These are phyloP conservation scores for Centropyge bicolor DNA, from an alignment of 2,797 vertebrate species.

Conservation along the genomic window DNA sequence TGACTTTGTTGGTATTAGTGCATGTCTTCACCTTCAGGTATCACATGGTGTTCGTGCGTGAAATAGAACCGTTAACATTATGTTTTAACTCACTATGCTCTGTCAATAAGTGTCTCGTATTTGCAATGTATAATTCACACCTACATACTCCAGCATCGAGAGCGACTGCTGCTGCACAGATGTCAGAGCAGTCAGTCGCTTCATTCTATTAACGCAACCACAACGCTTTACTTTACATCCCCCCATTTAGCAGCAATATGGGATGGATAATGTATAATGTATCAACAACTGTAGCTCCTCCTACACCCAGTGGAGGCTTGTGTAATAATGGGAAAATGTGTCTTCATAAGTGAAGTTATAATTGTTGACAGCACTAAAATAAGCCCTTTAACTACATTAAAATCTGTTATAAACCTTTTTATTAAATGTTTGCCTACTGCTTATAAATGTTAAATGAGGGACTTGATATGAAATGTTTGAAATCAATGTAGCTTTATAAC, in stretches of 20 bases:
- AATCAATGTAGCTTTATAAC: background rate
- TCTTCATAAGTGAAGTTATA: background rate
- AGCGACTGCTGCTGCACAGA: background rate
- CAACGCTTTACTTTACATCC: background rate
- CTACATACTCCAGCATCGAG: background rate
- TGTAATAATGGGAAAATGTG: too few relatives aligned
- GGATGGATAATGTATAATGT: too few relatives aligned
- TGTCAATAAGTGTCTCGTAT: constrained; percentile 19
- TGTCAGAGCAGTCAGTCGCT: background rate
- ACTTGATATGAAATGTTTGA: background rate
- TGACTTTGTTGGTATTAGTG: too few relatives aligned
- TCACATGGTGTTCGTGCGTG: background rate
- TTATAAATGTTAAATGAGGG: background rate
- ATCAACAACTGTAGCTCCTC: too few relatives aligned
- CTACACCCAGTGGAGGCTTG: too few relatives aligned
- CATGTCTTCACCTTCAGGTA: too few relatives aligned
- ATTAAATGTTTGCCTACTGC: background rate
- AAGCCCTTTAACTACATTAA: background rate
- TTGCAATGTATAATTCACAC: constrained; percentile 13
- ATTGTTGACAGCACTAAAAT: background rate
- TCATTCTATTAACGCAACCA: background rate
- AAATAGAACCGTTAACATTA: background rate
- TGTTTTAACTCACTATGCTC: constrained; percentile 21
- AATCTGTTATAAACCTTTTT: too few relatives aligned
- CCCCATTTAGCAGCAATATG: background rate